A percentile compares a stretch with the other conserved stretches of the same genome.
These are phyloP conservation scores for Polyergus mexicanus DNA, from an alignment of 1,140 invertebrate genomes.

Conservation along the genomic window DNA sequence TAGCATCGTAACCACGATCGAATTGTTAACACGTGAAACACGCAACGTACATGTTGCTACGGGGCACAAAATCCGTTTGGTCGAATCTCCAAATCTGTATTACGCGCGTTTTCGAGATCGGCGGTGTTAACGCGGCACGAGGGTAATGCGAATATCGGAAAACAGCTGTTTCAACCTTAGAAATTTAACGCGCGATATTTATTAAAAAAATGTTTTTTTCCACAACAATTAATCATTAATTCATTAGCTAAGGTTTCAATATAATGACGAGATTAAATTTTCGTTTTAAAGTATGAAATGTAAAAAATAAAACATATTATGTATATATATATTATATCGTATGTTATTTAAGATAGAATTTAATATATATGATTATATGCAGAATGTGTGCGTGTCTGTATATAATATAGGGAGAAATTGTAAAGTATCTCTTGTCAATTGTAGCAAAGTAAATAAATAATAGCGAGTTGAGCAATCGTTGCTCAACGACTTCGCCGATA, in stretches of 20 bases:
- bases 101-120: slow-evolving; percentile 71
- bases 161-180: slow-evolving; percentile 5
- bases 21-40: slow-evolving; percentile 83
- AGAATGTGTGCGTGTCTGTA: not conserved
- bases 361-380: not conserved
- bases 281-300: not conserved
- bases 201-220: not conserved
- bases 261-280: not conserved
- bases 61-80: slow-evolving; percentile 77
- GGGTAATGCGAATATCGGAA: slow-evolving; percentile 11
- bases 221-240: not conserved
- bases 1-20: slow-evolving; percentile 83
- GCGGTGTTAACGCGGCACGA: slow-evolving; percentile 29
- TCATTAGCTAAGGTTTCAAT: not conserved
- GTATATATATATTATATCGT: not conserved
- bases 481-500: slow-evolving; percentile 38
- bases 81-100: slow-evolving; percentile 74
- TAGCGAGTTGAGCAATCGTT: slow-evolving; percentile 15
- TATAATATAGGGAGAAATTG: not conserved
- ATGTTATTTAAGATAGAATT: not conserved
- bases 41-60: slow-evolving; percentile 77
- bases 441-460: slow-evolving; percentile 18
- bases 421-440: not conserved
- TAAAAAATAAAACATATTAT: not conserved
- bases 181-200: not conserved